Percentiles rank a stretch among this genome's conserved stretches.
Conservation (phyloP, 2,113 vertebrate genomes). For the Oncorhynchus mykiss region DNA sequence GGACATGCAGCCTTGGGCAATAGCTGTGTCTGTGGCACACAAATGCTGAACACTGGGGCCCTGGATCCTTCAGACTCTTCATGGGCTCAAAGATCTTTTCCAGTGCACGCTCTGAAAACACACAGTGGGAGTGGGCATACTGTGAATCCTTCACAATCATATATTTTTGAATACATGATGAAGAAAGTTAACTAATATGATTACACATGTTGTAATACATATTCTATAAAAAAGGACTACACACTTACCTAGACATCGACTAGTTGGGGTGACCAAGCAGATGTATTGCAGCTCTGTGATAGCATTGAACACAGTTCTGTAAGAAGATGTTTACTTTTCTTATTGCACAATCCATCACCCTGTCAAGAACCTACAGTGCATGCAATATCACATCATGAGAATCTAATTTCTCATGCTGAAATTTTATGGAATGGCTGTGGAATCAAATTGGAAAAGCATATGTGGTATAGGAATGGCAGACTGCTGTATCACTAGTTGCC, state of each 20-base stretch:
- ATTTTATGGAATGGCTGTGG: constrained; percentile 30
- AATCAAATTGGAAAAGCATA: constrained; percentile 38
- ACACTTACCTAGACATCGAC: constrained; percentile 76
- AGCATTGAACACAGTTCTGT: constrained; percentile 80
- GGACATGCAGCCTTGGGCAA: constrained; percentile 74
- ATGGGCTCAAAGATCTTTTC: constrained; percentile 75
- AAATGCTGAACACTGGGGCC: constrained; percentile 57
- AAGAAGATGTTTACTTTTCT: constrained; percentile 14
- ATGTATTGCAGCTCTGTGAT: constrained; percentile 82
- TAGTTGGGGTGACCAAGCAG: constrained; percentile 76
- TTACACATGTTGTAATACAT: not conserved
- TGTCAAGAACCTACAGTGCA: constrained; percentile 3
- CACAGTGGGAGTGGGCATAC: not conserved
- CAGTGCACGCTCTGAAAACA: constrained; percentile 70
- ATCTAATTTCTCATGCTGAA: constrained; percentile 35
- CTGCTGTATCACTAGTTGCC: constrained; percentile 32
- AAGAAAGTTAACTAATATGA: not conserved
- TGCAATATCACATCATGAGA: constrained; percentile 8
- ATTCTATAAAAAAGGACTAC: not conserved
- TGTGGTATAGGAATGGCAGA: constrained; percentile 16
- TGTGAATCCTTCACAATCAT: not conserved
- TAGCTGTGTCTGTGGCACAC: constrained; percentile 73
- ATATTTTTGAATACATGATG: no score
- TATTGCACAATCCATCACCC: constrained; percentile 13
- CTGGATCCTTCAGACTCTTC: not conserved